Percentiles rank a stretch among this genome's conserved stretches.
Conservation (phyloP, 2,113 vertebrate species). For the Cathartes aura region DNA sequence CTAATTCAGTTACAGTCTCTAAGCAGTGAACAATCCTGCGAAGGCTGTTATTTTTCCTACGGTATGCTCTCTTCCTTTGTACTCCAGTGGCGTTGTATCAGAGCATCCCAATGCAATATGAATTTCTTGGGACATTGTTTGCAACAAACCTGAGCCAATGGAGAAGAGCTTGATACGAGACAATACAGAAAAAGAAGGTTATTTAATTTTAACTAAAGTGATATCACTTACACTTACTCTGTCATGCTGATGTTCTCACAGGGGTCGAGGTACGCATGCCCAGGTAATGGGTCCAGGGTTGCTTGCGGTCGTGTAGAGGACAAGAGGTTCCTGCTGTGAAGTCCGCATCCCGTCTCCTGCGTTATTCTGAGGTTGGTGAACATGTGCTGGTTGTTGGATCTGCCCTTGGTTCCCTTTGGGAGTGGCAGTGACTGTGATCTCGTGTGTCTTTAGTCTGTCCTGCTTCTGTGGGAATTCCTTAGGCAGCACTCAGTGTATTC, state of each 20-base stretch:
- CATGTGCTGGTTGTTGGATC: background rate
- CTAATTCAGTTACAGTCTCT: background rate
- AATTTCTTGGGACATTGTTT: background rate
- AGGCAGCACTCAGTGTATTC: fast-evolving
- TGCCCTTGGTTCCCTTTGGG: background rate
- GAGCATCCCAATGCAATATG: background rate
- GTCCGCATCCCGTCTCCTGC: background rate
- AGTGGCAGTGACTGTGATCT: background rate
- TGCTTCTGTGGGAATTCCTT: background rate
- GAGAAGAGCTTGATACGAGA: fast-evolving
- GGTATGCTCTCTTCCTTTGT: background rate
- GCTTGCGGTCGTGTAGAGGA: background rate
- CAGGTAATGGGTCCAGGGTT: fast-evolving
- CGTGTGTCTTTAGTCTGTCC: background rate
- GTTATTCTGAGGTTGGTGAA: background rate
- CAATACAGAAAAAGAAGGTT: background rate
- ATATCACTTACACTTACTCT: background rate
- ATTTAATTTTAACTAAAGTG: background rate
- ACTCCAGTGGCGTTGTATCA: background rate
- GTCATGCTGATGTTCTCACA: background rate
- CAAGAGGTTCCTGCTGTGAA: background rate
- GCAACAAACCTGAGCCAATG: background rate
- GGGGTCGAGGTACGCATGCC: background rate
- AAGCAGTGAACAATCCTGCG: background rate
- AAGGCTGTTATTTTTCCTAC: background rate